These are phyloP conservation scores for Syritta pipiens DNA, from an alignment of 2,888 invertebrate species.

Conservation along the genomic window DNA sequence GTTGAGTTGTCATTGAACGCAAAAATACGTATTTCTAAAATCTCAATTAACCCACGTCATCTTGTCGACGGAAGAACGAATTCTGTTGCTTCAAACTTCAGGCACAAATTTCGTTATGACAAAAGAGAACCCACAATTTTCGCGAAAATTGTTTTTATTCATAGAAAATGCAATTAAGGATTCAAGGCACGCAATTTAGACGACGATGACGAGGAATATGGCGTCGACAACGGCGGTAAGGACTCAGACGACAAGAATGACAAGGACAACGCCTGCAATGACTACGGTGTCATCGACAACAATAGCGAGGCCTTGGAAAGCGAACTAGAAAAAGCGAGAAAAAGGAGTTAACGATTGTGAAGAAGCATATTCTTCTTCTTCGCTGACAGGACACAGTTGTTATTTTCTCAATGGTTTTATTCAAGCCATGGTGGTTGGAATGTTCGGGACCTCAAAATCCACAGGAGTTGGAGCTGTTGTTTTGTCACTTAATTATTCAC, in stretches of 20 bases:
- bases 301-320: conserved; percentile 21
- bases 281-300: conserved; percentile 20
- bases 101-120: conserved; percentile 53
- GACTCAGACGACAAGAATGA: neutral
- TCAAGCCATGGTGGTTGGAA: too few relatives aligned
- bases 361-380: conserved; percentile 22
- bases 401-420: neutral
- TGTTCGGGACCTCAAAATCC: conserved; percentile 35
- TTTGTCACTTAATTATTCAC: conserved; percentile 44
- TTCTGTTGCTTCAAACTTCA: conserved; percentile 49
- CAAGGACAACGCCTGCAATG: conserved; percentile 12
- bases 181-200: conserved; percentile 38
- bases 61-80: conserved; percentile 27
- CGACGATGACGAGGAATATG: conserved; percentile 37
- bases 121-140: conserved; percentile 50
- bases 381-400: conserved; percentile 14
- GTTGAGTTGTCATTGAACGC: conserved; percentile 38
- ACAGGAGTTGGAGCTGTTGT: conserved; percentile 19
- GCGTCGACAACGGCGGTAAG: conserved; percentile 1
- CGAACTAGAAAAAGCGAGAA: neutral
- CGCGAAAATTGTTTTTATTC: conserved; percentile 56
- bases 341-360: conserved; percentile 21
- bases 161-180: conserved; percentile 57
- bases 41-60: conserved; percentile 48
- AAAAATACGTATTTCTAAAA: conserved; percentile 32